These are phyloP conservation scores for Danio jaintianensis DNA, from an alignment of 2,797 vertebrate species.

Conservation along the genomic window DNA sequence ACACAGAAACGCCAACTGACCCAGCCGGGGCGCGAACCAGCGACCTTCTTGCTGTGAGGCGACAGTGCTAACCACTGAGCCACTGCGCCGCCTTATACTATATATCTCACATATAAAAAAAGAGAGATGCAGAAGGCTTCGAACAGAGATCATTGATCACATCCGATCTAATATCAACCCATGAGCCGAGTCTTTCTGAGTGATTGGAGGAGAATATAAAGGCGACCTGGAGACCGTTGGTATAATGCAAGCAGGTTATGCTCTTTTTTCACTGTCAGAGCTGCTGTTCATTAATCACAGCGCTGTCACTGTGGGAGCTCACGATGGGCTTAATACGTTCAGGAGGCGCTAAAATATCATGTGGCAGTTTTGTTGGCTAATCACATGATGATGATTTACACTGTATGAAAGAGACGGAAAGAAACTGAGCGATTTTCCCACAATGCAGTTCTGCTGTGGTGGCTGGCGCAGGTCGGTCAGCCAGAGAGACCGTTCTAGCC, in stretches of 20 bases:
- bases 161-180: constrained; percentile 27
- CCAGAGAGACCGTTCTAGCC: constrained; percentile 28
- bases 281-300: constrained; percentile 35
- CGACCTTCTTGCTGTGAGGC: too few relatives aligned
- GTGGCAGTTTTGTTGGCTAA: constrained; percentile 35
- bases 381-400: constrained; percentile 22
- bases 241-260: constrained; percentile 30
- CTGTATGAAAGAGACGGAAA: constrained; percentile 4
- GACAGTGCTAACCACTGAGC: too few relatives aligned
- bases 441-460: constrained; percentile 13
- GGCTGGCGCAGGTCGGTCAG: constrained; percentile 13
- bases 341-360: constrained; percentile 31
- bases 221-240: constrained; percentile 15
- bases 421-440: constrained; percentile 4
- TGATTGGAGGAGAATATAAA: constrained; percentile 17
- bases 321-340: constrained; percentile 2
- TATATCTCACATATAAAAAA: too few relatives aligned
- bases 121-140: constrained; percentile 1
- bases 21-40: too few relatives aligned
- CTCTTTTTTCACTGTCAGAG: constrained; percentile 34
- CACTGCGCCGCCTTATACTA: too few relatives aligned
- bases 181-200: constrained; percentile 1
- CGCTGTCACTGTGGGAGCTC: constrained; percentile 1
- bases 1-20: too few relatives aligned
- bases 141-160: constrained; percentile 22